Conservation (phyloP, 2,888 invertebrate species). For the Dicyrtomina minuta region DNA sequence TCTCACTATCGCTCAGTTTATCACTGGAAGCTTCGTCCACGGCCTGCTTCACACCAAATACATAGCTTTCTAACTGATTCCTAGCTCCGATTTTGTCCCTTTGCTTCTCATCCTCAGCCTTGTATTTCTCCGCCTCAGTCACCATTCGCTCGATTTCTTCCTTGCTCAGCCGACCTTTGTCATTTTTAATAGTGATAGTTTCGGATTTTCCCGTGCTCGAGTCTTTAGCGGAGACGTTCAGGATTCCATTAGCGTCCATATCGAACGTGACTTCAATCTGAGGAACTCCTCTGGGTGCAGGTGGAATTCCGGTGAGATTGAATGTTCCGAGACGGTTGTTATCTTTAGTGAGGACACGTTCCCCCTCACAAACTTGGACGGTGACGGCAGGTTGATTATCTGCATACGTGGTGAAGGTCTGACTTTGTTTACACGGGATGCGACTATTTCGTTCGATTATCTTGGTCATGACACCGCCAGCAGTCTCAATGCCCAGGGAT, state of each 20-base stretch:
- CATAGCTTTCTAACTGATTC: conserved; percentile 72
- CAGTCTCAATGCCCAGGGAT: conserved; percentile 62
- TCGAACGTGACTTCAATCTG: too few species aligned
- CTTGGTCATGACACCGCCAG: conserved; percentile 70
- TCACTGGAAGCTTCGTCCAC: conserved; percentile 63
- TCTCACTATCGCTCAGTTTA: conserved; percentile 68
- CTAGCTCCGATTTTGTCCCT: conserved; percentile 66
- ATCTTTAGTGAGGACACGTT: too few species aligned
- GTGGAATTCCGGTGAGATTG: too few species aligned
- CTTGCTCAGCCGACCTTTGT: conserved; percentile 74
- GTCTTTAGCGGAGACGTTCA: conserved; percentile 62
- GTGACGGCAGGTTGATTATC: too few species aligned
- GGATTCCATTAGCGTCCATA: too few species aligned
- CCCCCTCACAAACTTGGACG: too few species aligned
- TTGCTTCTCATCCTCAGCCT: too few species aligned
- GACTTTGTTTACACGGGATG: conserved; percentile 72
- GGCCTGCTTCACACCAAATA: conserved; percentile 70
- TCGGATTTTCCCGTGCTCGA: conserved; percentile 76
- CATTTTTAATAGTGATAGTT: conserved; percentile 82
- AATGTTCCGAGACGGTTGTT: too few species aligned
- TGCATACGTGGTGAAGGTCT: conserved; percentile 85
- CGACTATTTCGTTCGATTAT: conserved; percentile 79
- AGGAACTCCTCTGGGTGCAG: too few species aligned
- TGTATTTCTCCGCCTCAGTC: conserved; percentile 75
- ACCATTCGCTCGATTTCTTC: conserved; percentile 91